phyloP scores from a whole-genome alignment of 2,113 vertebrate species.

The Xiphorhynchus elegans region DNA sequence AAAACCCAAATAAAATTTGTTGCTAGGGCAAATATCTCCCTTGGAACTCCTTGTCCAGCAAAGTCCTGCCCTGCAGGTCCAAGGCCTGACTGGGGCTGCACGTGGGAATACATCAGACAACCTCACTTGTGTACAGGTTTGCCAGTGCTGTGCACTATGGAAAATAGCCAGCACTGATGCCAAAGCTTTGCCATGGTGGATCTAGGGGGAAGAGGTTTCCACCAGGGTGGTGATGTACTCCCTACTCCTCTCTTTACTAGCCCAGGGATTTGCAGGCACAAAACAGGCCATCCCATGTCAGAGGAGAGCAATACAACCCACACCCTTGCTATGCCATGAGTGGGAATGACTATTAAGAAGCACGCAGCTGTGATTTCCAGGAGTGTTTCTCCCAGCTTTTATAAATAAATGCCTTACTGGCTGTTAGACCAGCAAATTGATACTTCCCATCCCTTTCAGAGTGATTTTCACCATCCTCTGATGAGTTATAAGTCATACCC shows the following conservation, averaged over 20 bases:
- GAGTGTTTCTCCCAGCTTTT: neutral
- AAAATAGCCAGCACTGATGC: neutral
- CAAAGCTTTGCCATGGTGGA: neutral
- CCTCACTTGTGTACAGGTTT: fast-evolving
- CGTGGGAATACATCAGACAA: fast-evolving
- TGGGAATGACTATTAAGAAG: fast-evolving
- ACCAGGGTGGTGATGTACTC: fast-evolving
- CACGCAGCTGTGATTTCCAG: neutral
- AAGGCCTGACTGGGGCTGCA: too few species aligned
- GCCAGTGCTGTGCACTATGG: neutral
- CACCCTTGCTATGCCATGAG: neutral
- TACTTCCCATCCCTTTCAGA: neutral
- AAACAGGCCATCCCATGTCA: fast-evolving
- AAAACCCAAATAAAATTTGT: neutral
- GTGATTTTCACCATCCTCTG: slow-evolving; percentile 11
- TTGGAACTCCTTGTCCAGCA: neutral
- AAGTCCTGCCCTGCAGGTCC: neutral
- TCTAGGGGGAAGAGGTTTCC: neutral
- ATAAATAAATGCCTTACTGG: neutral
- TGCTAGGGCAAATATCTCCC: neutral
- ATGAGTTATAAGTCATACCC: neutral
- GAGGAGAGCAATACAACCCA: neutral
- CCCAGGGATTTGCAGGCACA: neutral
- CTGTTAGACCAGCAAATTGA: neutral
- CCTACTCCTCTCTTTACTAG: neutral